phyloP scores from a whole-genome alignment of 2,113 vertebrate genomes.

The Corapipo altera region DNA sequence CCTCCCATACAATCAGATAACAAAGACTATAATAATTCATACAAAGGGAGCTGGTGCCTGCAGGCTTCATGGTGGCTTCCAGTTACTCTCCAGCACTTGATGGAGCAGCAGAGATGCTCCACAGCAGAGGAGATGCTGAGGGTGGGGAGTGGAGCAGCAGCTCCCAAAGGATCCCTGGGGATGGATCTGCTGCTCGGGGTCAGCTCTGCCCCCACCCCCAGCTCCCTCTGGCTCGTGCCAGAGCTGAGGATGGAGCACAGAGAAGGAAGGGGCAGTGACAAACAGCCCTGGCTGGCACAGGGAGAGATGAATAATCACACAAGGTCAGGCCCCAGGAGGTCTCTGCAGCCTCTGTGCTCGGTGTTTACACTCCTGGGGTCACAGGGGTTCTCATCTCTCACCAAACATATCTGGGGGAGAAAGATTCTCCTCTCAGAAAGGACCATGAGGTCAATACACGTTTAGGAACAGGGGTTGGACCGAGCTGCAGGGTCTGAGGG shows the following conservation, averaged over 20 bases:
- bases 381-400: not conserved
- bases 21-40: not conserved
- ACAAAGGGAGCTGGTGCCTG: not conserved
- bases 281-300: not conserved
- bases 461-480: not conserved
- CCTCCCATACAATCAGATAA: not conserved
- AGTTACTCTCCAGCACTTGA: fast-evolving
- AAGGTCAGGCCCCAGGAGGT: not conserved
- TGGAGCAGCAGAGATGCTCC: not conserved
- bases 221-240: not conserved
- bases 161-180: not conserved
- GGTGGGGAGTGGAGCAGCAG: not conserved
- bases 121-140: not conserved
- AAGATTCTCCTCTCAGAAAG: not conserved
- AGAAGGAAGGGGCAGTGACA: not conserved
- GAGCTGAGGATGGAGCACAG: not conserved
- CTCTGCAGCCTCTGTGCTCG: not conserved
- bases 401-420: not conserved
- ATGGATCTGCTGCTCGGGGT: not conserved
- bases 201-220: not conserved
- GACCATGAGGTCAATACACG: not conserved
- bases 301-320: not conserved
- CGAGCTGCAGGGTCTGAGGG: not conserved
- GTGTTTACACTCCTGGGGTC: not conserved
- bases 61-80: not conserved